A percentile compares a stretch with the other conserved stretches of the same genome.
Conservation (phyloP, 1,140 invertebrate genomes). For the Marisa cornuarietis region DNA sequence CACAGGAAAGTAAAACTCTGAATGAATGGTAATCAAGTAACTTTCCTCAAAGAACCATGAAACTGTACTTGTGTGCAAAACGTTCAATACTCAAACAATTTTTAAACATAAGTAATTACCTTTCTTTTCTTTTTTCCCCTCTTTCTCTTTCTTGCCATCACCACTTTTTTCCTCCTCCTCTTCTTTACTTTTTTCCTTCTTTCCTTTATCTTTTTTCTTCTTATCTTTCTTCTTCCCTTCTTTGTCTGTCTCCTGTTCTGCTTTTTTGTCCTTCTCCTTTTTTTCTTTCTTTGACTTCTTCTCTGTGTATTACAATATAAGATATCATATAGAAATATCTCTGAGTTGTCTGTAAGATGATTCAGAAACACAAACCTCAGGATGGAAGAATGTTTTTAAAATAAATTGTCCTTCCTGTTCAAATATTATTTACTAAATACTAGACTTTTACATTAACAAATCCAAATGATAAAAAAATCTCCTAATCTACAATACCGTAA, state of each 20-base stretch:
- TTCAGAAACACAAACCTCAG: not conserved
- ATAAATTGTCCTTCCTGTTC: not conserved
- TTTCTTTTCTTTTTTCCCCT: no score
- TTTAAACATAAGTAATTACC: no score
- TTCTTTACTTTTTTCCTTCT: slow-evolving; percentile 22
- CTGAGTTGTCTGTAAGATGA: no score
- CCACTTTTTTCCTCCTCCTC: slow-evolving; percentile 22
- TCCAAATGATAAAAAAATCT: not conserved
- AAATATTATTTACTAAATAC: no score
- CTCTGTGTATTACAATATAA: not conserved
- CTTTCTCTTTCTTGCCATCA: slow-evolving; percentile 8
- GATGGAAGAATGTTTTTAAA: not conserved
- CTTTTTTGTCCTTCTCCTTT: not conserved
- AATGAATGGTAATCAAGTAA: no score
- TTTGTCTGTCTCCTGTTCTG: slow-evolving; percentile 13
- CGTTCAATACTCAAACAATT: no score
- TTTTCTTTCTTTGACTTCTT: not conserved
- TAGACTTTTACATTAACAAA: not conserved
- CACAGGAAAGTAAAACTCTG: no score
- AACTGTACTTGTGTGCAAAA: no score
- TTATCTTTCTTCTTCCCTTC: slow-evolving; percentile 6
- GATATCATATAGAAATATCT: not conserved
- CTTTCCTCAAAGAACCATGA: no score
- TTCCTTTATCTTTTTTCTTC: slow-evolving; percentile 9
- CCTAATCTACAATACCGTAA: not conserved